These are phyloP conservation scores for Phoenicopterus ruber DNA, from an alignment of 2,113 vertebrate species.

Conservation along the genomic window DNA sequence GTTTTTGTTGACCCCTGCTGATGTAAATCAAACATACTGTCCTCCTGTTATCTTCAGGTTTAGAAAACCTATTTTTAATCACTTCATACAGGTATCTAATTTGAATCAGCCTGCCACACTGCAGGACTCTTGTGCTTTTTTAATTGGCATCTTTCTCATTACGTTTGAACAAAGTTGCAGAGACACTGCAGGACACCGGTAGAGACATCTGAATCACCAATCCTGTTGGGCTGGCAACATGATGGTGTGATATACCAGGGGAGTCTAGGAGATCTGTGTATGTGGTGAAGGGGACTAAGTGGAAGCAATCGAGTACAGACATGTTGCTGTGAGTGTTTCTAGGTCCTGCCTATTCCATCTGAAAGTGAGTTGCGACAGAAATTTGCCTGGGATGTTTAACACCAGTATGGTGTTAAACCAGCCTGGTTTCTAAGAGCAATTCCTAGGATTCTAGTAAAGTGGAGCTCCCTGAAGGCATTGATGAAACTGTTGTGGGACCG, in stretches of 20 bases:
- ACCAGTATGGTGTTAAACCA: background rate
- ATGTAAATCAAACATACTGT: constrained; percentile 59
- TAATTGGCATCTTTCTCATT: constrained; percentile 70
- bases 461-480: background rate
- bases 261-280: background rate
- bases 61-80: constrained; percentile 60
- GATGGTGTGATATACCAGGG: background rate
- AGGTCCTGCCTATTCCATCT: background rate
- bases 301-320: background rate
- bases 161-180: constrained; percentile 61
- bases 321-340: background rate
- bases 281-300: background rate
- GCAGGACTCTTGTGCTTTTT: constrained; percentile 51
- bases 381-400: constrained; percentile 1
- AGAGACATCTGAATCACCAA: constrained; percentile 53
- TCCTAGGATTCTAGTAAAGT: background rate
- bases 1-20: constrained; percentile 40
- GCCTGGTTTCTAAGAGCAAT: background rate
- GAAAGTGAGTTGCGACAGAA: background rate
- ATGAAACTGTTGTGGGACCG: background rate
- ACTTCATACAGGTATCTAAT: constrained; percentile 65
- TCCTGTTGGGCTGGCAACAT: constrained; percentile 35
- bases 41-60: constrained; percentile 49
- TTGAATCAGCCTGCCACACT: constrained; percentile 63
- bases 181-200: constrained; percentile 51